Base-by-base conservation (phyloP, 1,140 invertebrate species). In the Caerostris darwini region DNA sequence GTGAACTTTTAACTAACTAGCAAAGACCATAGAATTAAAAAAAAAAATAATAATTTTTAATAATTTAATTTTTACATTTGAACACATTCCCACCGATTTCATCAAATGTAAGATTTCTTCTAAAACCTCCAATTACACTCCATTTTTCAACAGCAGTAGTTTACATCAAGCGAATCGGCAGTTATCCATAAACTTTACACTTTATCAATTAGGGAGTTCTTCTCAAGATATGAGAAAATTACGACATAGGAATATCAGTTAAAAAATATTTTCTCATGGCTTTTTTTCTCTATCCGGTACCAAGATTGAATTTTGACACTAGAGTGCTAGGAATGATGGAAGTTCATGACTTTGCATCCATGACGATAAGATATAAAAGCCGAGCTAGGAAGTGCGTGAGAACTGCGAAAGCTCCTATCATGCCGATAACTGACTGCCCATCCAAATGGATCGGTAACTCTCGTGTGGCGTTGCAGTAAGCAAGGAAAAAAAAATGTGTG, bases 361-460 rank as follows among this genome's bases (percentile, higher is more conserved):
- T 77, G 71, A 53, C 71, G 71, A 53, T 77, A 77, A 77, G 71
- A 77, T 77, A 77, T 77, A 77, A 77, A 77, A 77, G 71, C 69
- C 3, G 8, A 12, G 34, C 50, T 10, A 53, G 71, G 71, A 77
- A 53, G 71, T 77, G 71, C 71, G 71, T 77, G 71, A 50, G 71
- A 77, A 77, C 7, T 77, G 7, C 71, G 5, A 50, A 77, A 77
- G 53, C 71, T 77, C 53, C 34, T 50, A 50, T 77, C 71, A 77
- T 77, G 50, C 71, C 71, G 50, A 77, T 77, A 77, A 77, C 71
- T 77, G 71, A 77, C 71, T 77, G 71, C 71, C 71, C 71, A 77
- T 50, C 71, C 34, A 77, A 77, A 77, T 77, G 71, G 71, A 77
- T 77, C 71, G 71, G 71, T 53, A 34, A 19, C 34, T 77, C 14